phyloP scores from a whole-genome alignment of 1,140 invertebrate species.

The Lerema accius region DNA sequence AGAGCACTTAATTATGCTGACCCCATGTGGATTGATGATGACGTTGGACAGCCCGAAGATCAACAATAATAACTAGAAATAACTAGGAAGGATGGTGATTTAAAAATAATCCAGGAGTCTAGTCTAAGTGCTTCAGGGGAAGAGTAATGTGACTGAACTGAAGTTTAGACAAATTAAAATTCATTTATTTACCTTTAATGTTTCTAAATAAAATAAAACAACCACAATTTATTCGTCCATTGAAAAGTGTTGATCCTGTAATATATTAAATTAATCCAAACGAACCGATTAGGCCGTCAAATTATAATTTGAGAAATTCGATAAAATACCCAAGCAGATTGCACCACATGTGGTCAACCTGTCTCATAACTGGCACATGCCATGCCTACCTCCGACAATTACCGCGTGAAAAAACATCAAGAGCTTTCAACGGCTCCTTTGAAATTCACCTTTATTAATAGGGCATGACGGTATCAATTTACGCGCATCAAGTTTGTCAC shows the following conservation, averaged over 20 bases:
- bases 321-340: conserved; percentile 72
- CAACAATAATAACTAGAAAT: no score
- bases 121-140: no score
- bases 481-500: conserved; percentile 33
- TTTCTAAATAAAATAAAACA: conserved; percentile 3
- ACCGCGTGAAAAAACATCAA: conserved; percentile 64
- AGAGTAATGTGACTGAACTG: no score
- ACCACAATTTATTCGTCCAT: conserved; percentile 9
- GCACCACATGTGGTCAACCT: conserved; percentile 80
- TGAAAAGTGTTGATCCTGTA: conserved; percentile 42
- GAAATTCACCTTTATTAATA: conserved; percentile 31
- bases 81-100: no score
- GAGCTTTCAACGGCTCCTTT: conserved; percentile 31
- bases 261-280: conserved; percentile 65
- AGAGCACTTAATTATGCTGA: no score
- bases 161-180: no score
- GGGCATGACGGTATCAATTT: conserved; percentile 33
- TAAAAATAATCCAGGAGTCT: no score
- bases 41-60: no score
- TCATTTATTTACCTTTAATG: neutral
- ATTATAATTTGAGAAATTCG: conserved; percentile 70
- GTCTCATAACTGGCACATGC: conserved; percentile 80
- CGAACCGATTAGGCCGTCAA: conserved; percentile 65
- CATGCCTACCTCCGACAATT: conserved; percentile 72
- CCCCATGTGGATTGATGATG: no score